Evolutionary conservation across 1,140 invertebrate species (phyloP).

Genomic region (Drosophila pachea): DNA sequence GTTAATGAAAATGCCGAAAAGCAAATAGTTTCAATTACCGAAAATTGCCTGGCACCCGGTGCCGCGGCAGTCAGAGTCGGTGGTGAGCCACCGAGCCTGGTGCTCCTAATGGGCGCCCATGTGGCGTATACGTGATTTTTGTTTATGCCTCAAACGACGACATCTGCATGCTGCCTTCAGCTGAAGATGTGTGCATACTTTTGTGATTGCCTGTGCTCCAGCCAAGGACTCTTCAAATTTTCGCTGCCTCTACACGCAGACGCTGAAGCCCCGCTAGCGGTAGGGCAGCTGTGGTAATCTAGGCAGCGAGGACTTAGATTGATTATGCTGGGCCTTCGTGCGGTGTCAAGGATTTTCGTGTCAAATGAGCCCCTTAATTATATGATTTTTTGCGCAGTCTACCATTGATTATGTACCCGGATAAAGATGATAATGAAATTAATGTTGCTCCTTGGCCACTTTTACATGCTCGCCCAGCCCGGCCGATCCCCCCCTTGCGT

Average conservation of each 20-base stretch:
- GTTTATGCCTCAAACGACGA: conserved; percentile 30
- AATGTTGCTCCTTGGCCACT: conserved; percentile 54
- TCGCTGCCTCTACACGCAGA: conserved; percentile 33
- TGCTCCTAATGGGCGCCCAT: conserved; percentile 36
- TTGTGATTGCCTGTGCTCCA: conserved; percentile 16
- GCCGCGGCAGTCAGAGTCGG: not conserved
- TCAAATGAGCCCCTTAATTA: conserved; percentile 49
- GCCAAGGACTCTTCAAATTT: conserved; percentile 3
- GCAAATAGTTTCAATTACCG: conserved; percentile 75
- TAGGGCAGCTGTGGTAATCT: conserved; percentile 3
- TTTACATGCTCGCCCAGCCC: conserved; percentile 5
- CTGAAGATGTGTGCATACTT: conserved; percentile 1
- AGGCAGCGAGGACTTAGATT: conserved; percentile 54
- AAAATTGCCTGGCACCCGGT: conserved; percentile 1
- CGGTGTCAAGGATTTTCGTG: conserved; percentile 34
- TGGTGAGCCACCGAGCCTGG: conserved; percentile 31
- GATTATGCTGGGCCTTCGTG: conserved; percentile 53
- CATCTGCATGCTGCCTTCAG: too few relatives aligned
- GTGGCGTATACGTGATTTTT: conserved; percentile 65
- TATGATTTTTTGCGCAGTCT: conserved; percentile 22
- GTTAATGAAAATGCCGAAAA: conserved; percentile 70
- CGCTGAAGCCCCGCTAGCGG: conserved; percentile 52
- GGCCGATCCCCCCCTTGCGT: conserved; percentile 13
- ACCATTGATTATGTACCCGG: conserved; percentile 20
- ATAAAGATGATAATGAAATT: conserved; percentile 57